These are phyloP conservation scores for Crossocerus cetratus DNA, from an alignment of 2,888 invertebrate genomes.

Conservation along the genomic window DNA sequence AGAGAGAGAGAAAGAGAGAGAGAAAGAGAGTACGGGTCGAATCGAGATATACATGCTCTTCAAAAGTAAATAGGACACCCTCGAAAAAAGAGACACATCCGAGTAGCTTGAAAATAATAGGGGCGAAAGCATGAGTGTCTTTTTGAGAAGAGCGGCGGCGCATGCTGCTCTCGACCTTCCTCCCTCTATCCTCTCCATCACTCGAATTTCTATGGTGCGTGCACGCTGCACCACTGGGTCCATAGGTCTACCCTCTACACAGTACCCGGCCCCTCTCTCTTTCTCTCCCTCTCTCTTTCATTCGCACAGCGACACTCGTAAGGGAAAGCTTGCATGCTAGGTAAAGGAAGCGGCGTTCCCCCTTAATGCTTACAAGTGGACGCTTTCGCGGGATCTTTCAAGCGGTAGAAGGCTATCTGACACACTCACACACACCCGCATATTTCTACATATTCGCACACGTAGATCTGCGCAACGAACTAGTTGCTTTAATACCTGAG, in stretches of 20 bases:
- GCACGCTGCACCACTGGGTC: too few relatives aligned
- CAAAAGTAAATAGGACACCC: not conserved
- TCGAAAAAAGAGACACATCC: conserved; percentile 19
- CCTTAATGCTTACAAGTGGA: too few relatives aligned
- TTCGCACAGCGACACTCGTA: too few relatives aligned
- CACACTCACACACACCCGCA: too few relatives aligned
- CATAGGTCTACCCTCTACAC: not conserved
- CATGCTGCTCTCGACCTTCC: not conserved
- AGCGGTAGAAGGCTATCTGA: too few relatives aligned
- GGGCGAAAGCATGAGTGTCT: conserved; percentile 15
- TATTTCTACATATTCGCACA: too few relatives aligned
- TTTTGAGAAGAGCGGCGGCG: conserved; percentile 3
- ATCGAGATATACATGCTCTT: not conserved
- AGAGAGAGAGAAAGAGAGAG: not conserved
- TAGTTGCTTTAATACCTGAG: too few relatives aligned
- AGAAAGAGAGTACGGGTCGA: too few relatives aligned
- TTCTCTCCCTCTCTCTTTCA: conserved; percentile 9
- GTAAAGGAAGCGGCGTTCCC: too few relatives aligned
- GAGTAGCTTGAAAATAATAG: conserved; percentile 13
- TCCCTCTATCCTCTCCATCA: not conserved
- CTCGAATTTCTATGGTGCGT: not conserved
- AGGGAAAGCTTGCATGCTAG: too few relatives aligned
- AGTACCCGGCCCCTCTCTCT: not conserved
- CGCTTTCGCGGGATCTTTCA: too few relatives aligned
- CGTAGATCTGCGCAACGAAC: too few relatives aligned